A percentile compares a stretch with the other conserved stretches of the same genome.
phyloP scores from a whole-genome alignment of 2,113 vertebrate species.

The sheep (Ovis aries) region ARS-UI_Ramb_v3.0 NC_056056.1:70641001-70641500 shows the following conservation, averaged over 20 bases:
- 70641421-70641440: not conserved
- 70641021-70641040: conserved; percentile 49
- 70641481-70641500: not conserved
- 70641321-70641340: not conserved
- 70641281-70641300: not conserved
- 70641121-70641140: conserved; percentile 55
- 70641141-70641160: conserved; percentile 36
- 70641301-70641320: not conserved
- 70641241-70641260: conserved; percentile 26
- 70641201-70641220: not conserved
- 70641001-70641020: conserved; percentile 51
- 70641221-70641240: conserved; percentile 11
- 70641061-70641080: conserved; percentile 48
- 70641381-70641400: not conserved
- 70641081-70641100: conserved; percentile 48
- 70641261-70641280: not conserved
- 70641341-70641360: not conserved
- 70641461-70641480: not conserved
- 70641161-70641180: conserved; percentile 28
- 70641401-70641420: not conserved
- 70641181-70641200: not conserved
- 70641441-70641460: conserved; percentile 6
- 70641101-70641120: conserved; percentile 53
- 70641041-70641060: conserved; percentile 31
- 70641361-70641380: not conserved